Base-by-base conservation (phyloP, 2,113 vertebrate genomes). In the Nothoprocta perdicaria region DNA sequence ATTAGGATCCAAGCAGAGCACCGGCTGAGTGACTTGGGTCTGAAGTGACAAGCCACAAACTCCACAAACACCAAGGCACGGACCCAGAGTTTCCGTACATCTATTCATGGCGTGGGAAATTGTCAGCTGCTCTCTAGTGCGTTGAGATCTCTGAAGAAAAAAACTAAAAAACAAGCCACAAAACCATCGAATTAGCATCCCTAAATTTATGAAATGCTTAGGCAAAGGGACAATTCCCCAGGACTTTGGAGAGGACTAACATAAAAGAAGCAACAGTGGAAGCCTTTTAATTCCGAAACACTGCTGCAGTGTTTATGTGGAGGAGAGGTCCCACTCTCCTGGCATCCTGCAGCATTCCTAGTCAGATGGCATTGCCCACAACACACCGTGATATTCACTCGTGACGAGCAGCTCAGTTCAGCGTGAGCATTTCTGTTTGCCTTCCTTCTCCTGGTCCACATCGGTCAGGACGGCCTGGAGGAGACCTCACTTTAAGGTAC, bases 381-480 rank as follows among this genome's bases (percentile, higher is more conserved):
- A 74, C 13, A 21, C 26, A 38, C 26, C 29, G 18, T 53, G 92
- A 14, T n/a, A 6, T 11, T 41, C 16, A 38, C 21, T 31, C 27
- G 83, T 31, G 38, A 61, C 12, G 40, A 88, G 73, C 2, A 6
- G 29, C n/a, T 27, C 53, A 29, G 43, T 33, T 1, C 2, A 12
- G 68, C 1, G 1, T 19, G 26, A 35, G 10, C 5, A 17, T 38
- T 67, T 33, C 45, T 38, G 53, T 1, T 0, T 12, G 40, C 24
- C 15, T 4, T 66, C 24, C 15, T 4, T 62, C 29, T 16, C 29
- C 52, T 53, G 17, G 5, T 21, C 80, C 5, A 7, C 68, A 24
- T n/a, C 14, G 40, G 26, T 53, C 67, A 66, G 53, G 29, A 31
- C 0, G 0, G 55, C 48, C 75, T 77, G 0, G 0, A 79, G 41